A percentile compares a stretch with the other conserved stretches of the same genome.
These are phyloP conservation scores for Eubasilissa splendida DNA, from an alignment of 2,888 invertebrate genomes.

Conservation along the genomic window DNA sequence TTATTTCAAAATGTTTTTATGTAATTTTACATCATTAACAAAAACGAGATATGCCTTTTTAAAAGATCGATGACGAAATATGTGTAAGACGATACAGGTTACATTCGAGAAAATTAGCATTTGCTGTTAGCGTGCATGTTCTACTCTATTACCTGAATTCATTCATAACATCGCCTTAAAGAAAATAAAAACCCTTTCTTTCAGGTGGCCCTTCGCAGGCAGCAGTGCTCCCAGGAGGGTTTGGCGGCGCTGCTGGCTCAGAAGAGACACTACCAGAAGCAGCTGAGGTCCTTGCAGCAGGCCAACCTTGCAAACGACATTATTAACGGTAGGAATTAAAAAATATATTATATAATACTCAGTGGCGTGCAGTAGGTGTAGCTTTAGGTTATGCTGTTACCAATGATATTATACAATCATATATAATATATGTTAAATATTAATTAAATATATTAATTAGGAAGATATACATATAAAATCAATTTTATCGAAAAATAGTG, in stretches of 20 bases:
- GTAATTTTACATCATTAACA: too few species aligned
- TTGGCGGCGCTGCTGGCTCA: slow-evolving; percentile 71
- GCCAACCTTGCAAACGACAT: slow-evolving; percentile 61
- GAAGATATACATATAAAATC: too few species aligned
- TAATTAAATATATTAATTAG: too few species aligned
- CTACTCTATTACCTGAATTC: background rate
- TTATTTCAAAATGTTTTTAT: too few species aligned
- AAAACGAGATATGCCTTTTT: too few species aligned
- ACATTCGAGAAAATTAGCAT: background rate
- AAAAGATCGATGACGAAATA: too few species aligned
- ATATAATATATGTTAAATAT: too few species aligned
- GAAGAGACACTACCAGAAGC: slow-evolving; percentile 73
- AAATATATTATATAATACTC: background rate
- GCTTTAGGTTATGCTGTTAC: background rate
- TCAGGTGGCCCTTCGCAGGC: slow-evolving; percentile 74
- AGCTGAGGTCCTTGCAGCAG: slow-evolving; percentile 72
- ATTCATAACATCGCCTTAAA: background rate
- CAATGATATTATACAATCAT: too few species aligned
- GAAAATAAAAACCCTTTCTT: background rate
- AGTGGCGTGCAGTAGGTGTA: background rate
- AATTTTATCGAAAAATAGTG: too few species aligned
- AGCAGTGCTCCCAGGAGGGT: slow-evolving; percentile 67
- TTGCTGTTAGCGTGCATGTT: background rate
- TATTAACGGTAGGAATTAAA: slow-evolving; percentile 52
- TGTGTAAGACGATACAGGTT: too few species aligned